Evolutionary conservation across 1,140 invertebrate species (phyloP).

Genomic region (Nomia melanderi): DNA sequence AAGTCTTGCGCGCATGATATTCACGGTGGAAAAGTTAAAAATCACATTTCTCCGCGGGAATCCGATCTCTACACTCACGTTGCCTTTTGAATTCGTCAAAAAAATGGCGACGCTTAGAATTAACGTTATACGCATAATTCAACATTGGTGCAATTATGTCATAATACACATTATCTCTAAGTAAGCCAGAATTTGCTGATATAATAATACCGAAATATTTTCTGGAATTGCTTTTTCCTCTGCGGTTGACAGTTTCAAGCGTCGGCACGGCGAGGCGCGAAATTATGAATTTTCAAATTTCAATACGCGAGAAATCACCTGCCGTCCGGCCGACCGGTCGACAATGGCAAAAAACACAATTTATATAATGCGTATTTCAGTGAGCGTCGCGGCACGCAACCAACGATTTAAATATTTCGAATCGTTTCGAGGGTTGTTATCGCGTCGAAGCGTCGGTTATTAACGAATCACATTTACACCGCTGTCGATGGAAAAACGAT

Average conservation of each 20-base stretch:
- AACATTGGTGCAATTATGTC: no score
- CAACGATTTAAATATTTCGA: constrained; percentile 19
- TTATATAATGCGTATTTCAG: constrained; percentile 29
- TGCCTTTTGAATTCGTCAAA: no score
- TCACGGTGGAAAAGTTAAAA: not conserved
- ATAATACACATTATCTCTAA: no score
- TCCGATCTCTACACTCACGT: no score
- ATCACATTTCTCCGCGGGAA: accelerated
- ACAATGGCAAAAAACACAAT: not conserved
- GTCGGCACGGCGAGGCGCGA: not conserved
- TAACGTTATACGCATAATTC: no score
- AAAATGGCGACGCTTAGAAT: no score
- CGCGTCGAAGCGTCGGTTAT: not conserved
- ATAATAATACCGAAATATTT: not conserved
- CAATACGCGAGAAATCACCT: not conserved
- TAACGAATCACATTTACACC: constrained; percentile 19
- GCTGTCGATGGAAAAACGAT: not conserved
- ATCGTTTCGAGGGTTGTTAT: constrained; percentile 7
- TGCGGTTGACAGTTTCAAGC: not conserved
- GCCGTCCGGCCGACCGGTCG: not conserved
- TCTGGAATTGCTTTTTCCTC: not conserved
- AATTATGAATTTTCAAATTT: constrained; percentile 27
- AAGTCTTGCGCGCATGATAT: not conserved
- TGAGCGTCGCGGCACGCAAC: not conserved
- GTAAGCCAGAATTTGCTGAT: not conserved